Evolutionary conservation across 2,797 vertebrate genomes (phyloP).

Genomic region (Carduelis carduelis): DNA sequence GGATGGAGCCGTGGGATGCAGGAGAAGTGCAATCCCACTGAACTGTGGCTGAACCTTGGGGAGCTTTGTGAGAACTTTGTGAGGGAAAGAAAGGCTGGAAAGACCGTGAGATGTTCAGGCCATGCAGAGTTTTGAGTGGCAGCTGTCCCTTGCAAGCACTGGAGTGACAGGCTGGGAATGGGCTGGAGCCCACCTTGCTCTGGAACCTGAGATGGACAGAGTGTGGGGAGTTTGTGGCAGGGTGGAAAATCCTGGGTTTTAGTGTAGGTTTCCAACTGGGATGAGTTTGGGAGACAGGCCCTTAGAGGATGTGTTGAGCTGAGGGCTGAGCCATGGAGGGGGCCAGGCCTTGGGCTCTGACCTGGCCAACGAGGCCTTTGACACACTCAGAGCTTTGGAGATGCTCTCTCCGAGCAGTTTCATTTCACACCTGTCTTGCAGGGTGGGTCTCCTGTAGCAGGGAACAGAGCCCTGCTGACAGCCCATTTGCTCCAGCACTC

Average conservation of each 20-base stretch:
- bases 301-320: not conserved
- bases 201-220: not conserved
- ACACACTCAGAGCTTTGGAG: not conserved
- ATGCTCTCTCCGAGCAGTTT: not conserved
- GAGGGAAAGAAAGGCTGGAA: not conserved
- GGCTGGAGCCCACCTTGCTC: not conserved
- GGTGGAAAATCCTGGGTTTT: not conserved
- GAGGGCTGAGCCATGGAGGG: not conserved
- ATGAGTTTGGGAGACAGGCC: not conserved
- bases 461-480: not conserved
- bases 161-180: not conserved
- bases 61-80: not conserved
- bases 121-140: not conserved
- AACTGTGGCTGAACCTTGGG: accelerated
- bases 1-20: accelerated
- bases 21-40: not conserved
- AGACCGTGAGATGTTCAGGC: not conserved
- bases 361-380: not conserved
- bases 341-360: not conserved
- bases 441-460: accelerated
- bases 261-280: not conserved
- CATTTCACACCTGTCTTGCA: not conserved
- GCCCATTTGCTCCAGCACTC: accelerated
- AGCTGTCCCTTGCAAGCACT: not conserved
- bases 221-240: not conserved